Evolutionary conservation across 1,140 invertebrate species (phyloP).

Genomic region (Aphis gossypii): DNA sequence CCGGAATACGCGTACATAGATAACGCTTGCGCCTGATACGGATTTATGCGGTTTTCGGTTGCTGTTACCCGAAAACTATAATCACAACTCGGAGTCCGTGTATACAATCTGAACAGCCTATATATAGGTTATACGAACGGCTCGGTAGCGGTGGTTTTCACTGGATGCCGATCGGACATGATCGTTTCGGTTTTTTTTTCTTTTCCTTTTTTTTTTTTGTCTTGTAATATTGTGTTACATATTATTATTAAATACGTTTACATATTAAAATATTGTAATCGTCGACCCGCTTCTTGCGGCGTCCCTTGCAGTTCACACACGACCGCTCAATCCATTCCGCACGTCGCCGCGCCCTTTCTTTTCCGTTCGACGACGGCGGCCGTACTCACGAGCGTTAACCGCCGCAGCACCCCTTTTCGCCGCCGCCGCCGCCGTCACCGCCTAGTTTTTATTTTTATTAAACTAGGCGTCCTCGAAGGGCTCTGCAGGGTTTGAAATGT

Average conservation of each 20-base stretch:
- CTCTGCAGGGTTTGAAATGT: background rate
- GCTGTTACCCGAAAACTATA: background rate
- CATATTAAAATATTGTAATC: background rate
- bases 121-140: background rate
- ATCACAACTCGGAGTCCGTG: background rate
- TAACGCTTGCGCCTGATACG: background rate
- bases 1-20: background rate
- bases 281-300: background rate
- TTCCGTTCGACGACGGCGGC: background rate
- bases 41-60: background rate
- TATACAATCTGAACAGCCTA: background rate
- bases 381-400: background rate
- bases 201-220: background rate
- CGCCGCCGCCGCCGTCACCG: too few species aligned
- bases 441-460: slow-evolving; percentile 27
- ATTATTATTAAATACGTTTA: background rate
- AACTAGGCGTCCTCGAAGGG: background rate
- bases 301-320: slow-evolving; percentile 10
- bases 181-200: background rate
- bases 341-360: slow-evolving; percentile 35
- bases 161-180: background rate
- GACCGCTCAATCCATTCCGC: background rate
- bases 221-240: background rate
- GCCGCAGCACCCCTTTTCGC: background rate
- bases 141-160: background rate